phyloP scores from a whole-genome alignment of 2,113 vertebrate species.

The Lophochroa leadbeateri region DNA sequence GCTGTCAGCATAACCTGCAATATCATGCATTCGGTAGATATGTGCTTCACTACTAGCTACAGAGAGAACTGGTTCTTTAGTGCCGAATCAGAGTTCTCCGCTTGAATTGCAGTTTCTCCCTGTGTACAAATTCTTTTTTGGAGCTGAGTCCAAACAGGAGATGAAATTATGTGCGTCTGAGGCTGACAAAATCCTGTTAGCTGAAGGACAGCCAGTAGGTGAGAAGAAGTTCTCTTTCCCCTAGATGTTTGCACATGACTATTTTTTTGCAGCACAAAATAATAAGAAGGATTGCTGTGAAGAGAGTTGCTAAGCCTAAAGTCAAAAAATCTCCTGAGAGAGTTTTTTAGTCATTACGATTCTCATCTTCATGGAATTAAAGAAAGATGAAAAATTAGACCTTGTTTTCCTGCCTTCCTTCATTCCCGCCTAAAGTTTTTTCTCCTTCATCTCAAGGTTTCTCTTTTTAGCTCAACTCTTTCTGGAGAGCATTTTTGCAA shows the following conservation, averaged over 20 bases:
- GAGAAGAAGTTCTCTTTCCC: background rate
- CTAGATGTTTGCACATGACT: background rate
- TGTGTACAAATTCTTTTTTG: background rate
- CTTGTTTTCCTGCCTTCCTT: background rate
- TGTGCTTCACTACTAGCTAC: background rate
- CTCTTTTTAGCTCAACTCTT: slow-evolving; percentile 6
- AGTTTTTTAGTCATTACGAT: background rate
- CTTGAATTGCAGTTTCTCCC: background rate
- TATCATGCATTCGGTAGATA: background rate
- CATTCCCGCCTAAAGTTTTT: background rate
- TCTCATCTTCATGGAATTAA: slow-evolving; percentile 9
- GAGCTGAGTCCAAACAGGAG: background rate
- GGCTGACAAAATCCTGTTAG: background rate
- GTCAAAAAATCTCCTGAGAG: background rate
- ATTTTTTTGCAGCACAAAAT: background rate
- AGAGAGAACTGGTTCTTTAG: background rate
- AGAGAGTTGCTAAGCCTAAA: background rate
- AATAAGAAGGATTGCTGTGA: background rate
- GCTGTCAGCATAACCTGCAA: background rate
- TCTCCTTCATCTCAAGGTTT: background rate
- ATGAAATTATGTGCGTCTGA: background rate
- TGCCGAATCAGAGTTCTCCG: background rate
- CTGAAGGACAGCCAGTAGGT: background rate
- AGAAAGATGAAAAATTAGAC: background rate
- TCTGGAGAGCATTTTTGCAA: background rate